phyloP scores from a whole-genome alignment of 2,113 vertebrate genomes.

The Halichoerus grypus region DNA sequence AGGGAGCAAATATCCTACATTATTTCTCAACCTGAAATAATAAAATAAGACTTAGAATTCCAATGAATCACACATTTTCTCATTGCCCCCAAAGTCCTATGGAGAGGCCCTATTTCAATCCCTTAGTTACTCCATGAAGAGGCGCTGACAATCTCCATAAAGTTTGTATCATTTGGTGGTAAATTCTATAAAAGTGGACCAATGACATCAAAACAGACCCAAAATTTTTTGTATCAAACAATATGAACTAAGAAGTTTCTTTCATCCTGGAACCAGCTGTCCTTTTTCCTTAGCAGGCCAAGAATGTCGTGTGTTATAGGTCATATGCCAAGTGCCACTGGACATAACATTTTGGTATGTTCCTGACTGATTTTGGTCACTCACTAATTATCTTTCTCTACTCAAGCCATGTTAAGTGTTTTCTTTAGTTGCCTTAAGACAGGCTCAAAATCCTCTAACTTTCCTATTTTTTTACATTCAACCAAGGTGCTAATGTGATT shows the following conservation, averaged over 20 bases:
- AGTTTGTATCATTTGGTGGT: neutral
- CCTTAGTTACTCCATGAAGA: neutral
- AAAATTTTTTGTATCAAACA: neutral
- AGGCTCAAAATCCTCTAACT: neutral
- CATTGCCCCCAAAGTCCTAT: neutral
- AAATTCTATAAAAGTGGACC: neutral
- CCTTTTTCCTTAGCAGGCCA: neutral
- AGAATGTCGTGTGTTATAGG: neutral
- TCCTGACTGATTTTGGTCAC: neutral
- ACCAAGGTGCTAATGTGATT: neutral
- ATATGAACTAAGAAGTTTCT: neutral
- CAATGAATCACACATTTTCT: constrained; percentile 8
- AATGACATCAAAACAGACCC: neutral
- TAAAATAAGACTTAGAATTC: constrained; percentile 40
- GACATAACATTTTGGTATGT: neutral
- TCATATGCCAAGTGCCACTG: neutral
- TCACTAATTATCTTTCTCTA: neutral
- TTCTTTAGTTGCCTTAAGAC: neutral
- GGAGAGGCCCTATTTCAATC: neutral
- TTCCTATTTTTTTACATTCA: neutral
- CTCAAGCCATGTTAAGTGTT: neutral
- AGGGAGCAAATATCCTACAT: constrained; percentile 4
- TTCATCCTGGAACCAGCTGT: neutral
- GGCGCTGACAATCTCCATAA: accelerated
- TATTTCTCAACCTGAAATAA: constrained; percentile 12